phyloP scores from a whole-genome alignment of 2,113 vertebrate genomes.

The Eulemur macaco region DNA sequence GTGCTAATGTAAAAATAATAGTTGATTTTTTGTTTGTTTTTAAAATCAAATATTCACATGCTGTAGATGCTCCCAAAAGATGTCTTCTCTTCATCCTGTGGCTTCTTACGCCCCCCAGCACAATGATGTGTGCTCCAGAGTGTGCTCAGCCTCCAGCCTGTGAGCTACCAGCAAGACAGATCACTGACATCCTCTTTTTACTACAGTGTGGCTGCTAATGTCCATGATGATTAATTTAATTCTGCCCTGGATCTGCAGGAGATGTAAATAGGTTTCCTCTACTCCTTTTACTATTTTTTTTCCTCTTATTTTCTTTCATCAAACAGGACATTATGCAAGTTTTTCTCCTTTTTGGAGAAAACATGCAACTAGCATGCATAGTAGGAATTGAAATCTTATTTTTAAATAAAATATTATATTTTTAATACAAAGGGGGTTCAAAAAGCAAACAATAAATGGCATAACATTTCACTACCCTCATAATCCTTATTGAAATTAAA shows the following conservation, averaged over 20 bases:
- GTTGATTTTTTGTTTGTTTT: not conserved
- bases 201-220: slow-evolving; percentile 72
- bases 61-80: not conserved
- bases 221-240: slow-evolving; percentile 82
- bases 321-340: slow-evolving; percentile 70
- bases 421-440: not conserved
- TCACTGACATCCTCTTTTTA: slow-evolving; percentile 55
- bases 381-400: not conserved
- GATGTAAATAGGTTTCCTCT: slow-evolving; percentile 58
- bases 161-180: not conserved
- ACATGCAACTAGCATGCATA: not conserved
- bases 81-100: not conserved
- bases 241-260: slow-evolving; percentile 60
- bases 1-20: not conserved
- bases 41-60: not conserved
- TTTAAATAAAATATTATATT: not conserved
- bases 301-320: slow-evolving; percentile 65
- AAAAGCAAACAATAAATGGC: not conserved
- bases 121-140: not conserved
- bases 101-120: not conserved
- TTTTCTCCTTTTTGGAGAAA: slow-evolving; percentile 74
- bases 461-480: not conserved
- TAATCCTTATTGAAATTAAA: not conserved
- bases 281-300: slow-evolving; percentile 54
- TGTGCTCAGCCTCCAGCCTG: not conserved